phyloP scores from a whole-genome alignment of 1,140 invertebrate species.

The Rhagoletis pomonella region DNA sequence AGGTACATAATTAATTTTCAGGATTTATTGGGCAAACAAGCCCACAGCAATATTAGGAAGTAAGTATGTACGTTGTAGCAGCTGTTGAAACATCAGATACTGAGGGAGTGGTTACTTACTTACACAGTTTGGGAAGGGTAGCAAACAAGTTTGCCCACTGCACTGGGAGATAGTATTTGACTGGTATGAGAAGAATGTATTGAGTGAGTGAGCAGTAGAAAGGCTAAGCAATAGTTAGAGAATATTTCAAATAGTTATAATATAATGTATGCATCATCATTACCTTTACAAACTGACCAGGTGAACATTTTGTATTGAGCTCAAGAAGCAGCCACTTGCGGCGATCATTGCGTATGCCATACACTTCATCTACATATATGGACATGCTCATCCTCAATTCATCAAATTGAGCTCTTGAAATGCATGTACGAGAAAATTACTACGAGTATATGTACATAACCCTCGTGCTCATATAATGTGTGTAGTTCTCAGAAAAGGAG shows the following conservation, averaged over 20 bases:
- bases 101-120: neutral
- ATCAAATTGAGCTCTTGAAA: slow-evolving; percentile 23
- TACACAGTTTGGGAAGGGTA: too few relatives aligned
- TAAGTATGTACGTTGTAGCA: slow-evolving; percentile 3
- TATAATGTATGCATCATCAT: neutral
- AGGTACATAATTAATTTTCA: slow-evolving; percentile 49
- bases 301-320: neutral
- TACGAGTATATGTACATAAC: neutral
- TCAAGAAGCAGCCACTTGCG: slow-evolving; percentile 2
- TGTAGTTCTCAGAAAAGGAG: neutral
- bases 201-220: too few relatives aligned
- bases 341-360: neutral
- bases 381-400: neutral
- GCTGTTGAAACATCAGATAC: slow-evolving; percentile 12
- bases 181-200: too few relatives aligned
- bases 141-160: too few relatives aligned
- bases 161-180: too few relatives aligned
- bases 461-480: neutral
- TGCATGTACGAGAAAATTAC: neutral
- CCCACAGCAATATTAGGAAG: neutral
- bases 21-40: slow-evolving; percentile 24
- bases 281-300: neutral
- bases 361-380: slow-evolving; percentile 37
- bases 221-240: neutral
- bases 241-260: too few relatives aligned